A percentile compares a stretch with the other conserved stretches of the same genome.
phyloP scores from a whole-genome alignment of 1,140 invertebrate species.

The Zaprionus ghesquierei region DNA sequence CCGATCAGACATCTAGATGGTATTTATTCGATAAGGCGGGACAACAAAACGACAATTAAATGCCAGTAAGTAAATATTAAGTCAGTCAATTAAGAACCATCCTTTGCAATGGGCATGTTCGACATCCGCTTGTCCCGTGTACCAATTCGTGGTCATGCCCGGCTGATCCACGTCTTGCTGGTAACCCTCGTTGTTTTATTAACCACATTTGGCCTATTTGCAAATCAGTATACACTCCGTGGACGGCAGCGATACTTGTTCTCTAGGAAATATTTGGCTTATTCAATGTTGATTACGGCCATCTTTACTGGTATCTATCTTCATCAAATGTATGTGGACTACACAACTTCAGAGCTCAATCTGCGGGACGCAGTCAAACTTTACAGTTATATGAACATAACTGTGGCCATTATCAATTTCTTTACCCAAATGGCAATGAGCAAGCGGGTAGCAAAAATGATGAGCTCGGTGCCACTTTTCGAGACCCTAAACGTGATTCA shows the following conservation, averaged over 20 bases:
- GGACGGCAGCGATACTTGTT: slow-evolving; percentile 44
- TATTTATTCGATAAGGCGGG: slow-evolving; percentile 4
- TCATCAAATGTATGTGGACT: slow-evolving; percentile 51
- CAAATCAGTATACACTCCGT: slow-evolving; percentile 38
- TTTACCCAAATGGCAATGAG: slow-evolving; percentile 50
- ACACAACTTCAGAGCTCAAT: slow-evolving; percentile 41
- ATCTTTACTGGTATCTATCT: slow-evolving; percentile 51
- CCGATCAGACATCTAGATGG: slow-evolving; percentile 14
- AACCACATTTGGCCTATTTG: slow-evolving; percentile 52
- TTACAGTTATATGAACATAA: slow-evolving; percentile 69
- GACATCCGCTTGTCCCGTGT: slow-evolving; percentile 24
- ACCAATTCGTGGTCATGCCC: slow-evolving; percentile 15
- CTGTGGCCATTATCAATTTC: slow-evolving; percentile 59
- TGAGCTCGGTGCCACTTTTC: slow-evolving; percentile 58
- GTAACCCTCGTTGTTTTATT: slow-evolving; percentile 41
- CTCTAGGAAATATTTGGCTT: slow-evolving; percentile 52
- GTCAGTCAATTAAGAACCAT: slow-evolving; percentile 10
- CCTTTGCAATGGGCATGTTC: slow-evolving; percentile 26
- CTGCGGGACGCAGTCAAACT: slow-evolving; percentile 60
- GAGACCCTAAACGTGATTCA: slow-evolving; percentile 32
- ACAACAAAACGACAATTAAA: slow-evolving; percentile 42
- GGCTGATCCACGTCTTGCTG: slow-evolving; percentile 40
- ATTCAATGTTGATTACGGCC: slow-evolving; percentile 39
- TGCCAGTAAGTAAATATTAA: background rate
- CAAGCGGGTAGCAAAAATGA: slow-evolving; percentile 36